Evolutionary conservation across 1,140 invertebrate species (phyloP).

Genomic region (Rhyacophila brunnea): DNA sequence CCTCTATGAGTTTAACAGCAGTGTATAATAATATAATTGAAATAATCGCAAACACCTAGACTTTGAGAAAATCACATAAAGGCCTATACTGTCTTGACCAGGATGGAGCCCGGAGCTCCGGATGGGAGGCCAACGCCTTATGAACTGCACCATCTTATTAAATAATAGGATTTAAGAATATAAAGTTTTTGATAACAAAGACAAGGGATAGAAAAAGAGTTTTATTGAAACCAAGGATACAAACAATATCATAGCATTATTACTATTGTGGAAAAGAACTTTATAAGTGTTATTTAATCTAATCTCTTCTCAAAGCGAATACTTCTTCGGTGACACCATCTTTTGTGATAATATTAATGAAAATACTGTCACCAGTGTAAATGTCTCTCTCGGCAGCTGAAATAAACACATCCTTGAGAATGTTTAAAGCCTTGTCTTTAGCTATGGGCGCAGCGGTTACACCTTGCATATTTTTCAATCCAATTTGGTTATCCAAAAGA

Average conservation of each 20-base stretch:
- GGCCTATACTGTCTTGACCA: too few species aligned
- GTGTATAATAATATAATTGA: too few species aligned
- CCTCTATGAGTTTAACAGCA: too few species aligned
- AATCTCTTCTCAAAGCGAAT: constrained; percentile 78
- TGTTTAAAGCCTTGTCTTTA: constrained; percentile 74
- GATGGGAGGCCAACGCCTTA: too few species aligned
- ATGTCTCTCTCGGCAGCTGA: constrained; percentile 97
- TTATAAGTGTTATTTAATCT: constrained; percentile 40
- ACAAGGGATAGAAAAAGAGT: not conserved
- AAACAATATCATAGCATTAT: not conserved
- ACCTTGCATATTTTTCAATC: constrained; percentile 79
- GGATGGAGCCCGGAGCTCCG: too few species aligned
- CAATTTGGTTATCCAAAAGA: constrained; percentile 88
- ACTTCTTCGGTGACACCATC: constrained; percentile 75
- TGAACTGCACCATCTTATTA: too few species aligned
- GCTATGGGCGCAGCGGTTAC: constrained; percentile 61
- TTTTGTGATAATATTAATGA: constrained; percentile 87
- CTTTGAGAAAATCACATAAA: too few species aligned
- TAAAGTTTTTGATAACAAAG: too few species aligned
- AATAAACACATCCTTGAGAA: constrained; percentile 95
- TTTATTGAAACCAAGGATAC: not conserved
- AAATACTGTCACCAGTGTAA: constrained; percentile 90
- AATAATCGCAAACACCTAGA: too few species aligned
- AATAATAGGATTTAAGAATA: too few species aligned
- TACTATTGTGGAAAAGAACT: not conserved